A percentile compares a stretch with the other conserved stretches of the same genome.
Evolutionary conservation across 2,797 vertebrate genomes (phyloP).

Genomic region (Cossypha dichroa): DNA sequence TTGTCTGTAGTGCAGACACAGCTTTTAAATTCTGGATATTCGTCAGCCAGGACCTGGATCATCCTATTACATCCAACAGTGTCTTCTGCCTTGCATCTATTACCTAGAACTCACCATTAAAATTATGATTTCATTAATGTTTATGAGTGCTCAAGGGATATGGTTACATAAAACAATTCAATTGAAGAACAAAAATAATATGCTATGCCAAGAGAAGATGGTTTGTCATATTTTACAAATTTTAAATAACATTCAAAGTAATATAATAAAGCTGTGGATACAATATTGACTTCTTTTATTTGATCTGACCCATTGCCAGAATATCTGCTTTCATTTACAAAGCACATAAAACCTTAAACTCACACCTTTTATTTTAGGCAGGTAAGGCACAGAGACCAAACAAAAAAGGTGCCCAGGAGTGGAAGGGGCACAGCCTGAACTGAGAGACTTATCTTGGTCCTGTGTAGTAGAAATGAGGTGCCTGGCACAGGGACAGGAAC

Average conservation of each 20-base stretch:
- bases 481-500: not conserved
- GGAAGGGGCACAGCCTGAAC: not conserved
- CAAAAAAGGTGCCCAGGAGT: not conserved
- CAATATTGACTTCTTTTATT: not conserved
- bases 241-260: not conserved
- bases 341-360: not conserved
- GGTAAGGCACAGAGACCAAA: not conserved
- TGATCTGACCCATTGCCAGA: not conserved
- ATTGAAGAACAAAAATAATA: not conserved
- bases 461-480: not conserved
- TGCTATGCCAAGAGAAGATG: not conserved
- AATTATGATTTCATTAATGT: slow-evolving; percentile 3
- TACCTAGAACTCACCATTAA: slow-evolving; percentile 73
- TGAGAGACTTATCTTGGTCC: not conserved
- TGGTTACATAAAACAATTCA: slow-evolving; percentile 15
- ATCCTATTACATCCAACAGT: slow-evolving; percentile 79
- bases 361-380: not conserved
- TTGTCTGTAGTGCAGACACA: slow-evolving; percentile 80
- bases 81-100: slow-evolving; percentile 80
- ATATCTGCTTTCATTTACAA: not conserved
- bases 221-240: not conserved
- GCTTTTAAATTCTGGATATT: slow-evolving; percentile 75
- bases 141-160: not conserved
- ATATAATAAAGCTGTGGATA: not conserved
- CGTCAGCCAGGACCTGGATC: slow-evolving; percentile 74